Evolutionary conservation across 2,888 invertebrate species (phyloP).

Genomic region (Pandemis heparana): DNA sequence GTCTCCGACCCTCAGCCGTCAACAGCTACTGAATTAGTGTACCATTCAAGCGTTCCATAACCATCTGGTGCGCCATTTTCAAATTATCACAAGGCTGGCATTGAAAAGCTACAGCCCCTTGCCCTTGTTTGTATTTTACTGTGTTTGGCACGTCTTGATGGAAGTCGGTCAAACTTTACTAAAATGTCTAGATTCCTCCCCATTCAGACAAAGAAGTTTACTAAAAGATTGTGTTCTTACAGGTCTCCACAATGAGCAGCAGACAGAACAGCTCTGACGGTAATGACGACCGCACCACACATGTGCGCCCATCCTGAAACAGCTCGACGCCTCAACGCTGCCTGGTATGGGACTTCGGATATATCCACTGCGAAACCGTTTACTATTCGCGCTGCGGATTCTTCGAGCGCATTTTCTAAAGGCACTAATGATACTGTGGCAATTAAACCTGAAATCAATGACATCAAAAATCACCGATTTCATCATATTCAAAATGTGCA

Average conservation of each 20-base stretch:
- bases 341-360: slow-evolving; percentile 75
- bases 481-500: too few species aligned
- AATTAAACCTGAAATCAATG: slow-evolving; percentile 14
- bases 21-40: too few species aligned
- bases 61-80: too few species aligned
- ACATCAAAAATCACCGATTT: background rate
- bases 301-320: slow-evolving; percentile 65
- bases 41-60: too few species aligned
- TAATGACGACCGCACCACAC: slow-evolving; percentile 75
- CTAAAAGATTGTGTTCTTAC: slow-evolving; percentile 52
- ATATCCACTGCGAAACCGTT: slow-evolving; percentile 78
- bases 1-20: too few species aligned
- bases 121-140: too few species aligned
- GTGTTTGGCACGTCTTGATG: too few species aligned
- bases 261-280: slow-evolving; percentile 62
- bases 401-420: slow-evolving; percentile 42
- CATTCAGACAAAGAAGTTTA: background rate
- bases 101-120: too few species aligned
- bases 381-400: slow-evolving; percentile 65
- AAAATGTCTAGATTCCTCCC: too few species aligned
- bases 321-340: slow-evolving; percentile 60
- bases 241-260: slow-evolving; percentile 74
- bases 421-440: slow-evolving; percentile 50
- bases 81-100: too few species aligned
- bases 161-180: too few species aligned